Base-by-base conservation (phyloP, 2,113 vertebrate genomes). In the Morone saxatilis region DNA sequence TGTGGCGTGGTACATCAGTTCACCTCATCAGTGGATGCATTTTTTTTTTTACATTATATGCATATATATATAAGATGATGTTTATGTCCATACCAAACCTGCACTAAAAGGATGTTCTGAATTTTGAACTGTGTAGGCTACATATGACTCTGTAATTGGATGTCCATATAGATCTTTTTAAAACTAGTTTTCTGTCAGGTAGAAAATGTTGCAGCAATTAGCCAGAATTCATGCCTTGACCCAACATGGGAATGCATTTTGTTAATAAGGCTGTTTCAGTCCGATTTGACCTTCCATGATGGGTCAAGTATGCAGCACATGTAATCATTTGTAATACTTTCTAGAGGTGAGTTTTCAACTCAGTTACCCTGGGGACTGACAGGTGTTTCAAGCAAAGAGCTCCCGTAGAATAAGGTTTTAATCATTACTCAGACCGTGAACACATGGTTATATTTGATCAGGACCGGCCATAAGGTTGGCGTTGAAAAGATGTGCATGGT, bases 401-500 rank as follows among this genome's bases (percentile, higher is more conserved):
- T 17, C 16, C 51, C 25, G 57, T 62, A 48, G 53, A 82, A 43
- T 14, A 71, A 83, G 80, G 6, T 84, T 85, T 71, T 63, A 67
- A 86, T 86, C 61, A 81, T 84, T 79, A 70, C 50, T 60, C 59
- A 68, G 36, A 83, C 16, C 20, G 16, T 40, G 63, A 70, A 60
- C 41, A 53, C 12, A 8, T n/a, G 62, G 36, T 61, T 77, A 73
- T 48, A 67, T 77, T 60, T 62, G 47, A 74, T 70, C 25, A 57
- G 54, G 25, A 19, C 59, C 19, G 73, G 76, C 61, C 75, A 73
- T 57, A 67, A 71, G 63, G 56, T 70, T 74, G 70, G 67, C 9
- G 41, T 81, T 86, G 73, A 80, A 76, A 83, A 70, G 63, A 77
- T 75, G 71, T 77, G 65, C 56, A 51, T 70, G 57, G 86, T 86